phyloP scores from a whole-genome alignment of 2,113 vertebrate species.

The Elgaria multicarinata region DNA sequence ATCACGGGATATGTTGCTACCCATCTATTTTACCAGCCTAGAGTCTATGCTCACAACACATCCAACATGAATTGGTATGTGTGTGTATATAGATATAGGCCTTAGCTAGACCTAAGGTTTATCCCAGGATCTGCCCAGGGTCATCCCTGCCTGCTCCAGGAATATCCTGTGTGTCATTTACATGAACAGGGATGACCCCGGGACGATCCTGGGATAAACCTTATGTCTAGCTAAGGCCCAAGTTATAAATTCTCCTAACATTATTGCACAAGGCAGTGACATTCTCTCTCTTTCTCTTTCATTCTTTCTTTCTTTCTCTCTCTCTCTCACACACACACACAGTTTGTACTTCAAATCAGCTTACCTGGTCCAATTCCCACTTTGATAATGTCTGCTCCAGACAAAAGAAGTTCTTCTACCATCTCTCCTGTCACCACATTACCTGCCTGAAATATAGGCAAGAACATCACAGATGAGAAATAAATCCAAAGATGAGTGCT shows the following conservation, averaged over 20 bases:
- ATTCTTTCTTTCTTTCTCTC: too few relatives aligned
- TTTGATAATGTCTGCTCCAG: conserved; percentile 98
- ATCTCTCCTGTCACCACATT: conserved; percentile 99
- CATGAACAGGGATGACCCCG: too few relatives aligned
- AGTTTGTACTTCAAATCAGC: conserved; percentile 14
- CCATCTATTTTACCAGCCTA: background rate
- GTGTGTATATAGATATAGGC: background rate
- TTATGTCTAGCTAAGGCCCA: too few relatives aligned
- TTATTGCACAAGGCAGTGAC: background rate
- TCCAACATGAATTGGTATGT: background rate
- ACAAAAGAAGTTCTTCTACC: conserved; percentile 97
- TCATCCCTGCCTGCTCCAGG: too few relatives aligned
- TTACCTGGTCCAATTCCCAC: conserved; percentile 97
- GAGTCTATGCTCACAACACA: background rate
- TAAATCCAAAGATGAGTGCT: conserved; percentile 21
- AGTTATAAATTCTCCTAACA: background rate
- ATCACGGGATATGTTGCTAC: background rate
- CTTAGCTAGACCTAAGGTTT: too few relatives aligned
- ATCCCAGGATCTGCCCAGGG: too few relatives aligned
- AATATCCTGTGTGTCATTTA: too few relatives aligned
- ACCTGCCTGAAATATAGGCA: conserved; percentile 86
- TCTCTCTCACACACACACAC: too few relatives aligned
- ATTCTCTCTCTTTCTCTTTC: too few relatives aligned
- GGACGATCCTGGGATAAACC: too few relatives aligned
- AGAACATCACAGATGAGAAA: conserved; percentile 35